Evolutionary conservation across 1,140 invertebrate species (phyloP).

Genomic region (Bathynomus jamesi): DNA sequence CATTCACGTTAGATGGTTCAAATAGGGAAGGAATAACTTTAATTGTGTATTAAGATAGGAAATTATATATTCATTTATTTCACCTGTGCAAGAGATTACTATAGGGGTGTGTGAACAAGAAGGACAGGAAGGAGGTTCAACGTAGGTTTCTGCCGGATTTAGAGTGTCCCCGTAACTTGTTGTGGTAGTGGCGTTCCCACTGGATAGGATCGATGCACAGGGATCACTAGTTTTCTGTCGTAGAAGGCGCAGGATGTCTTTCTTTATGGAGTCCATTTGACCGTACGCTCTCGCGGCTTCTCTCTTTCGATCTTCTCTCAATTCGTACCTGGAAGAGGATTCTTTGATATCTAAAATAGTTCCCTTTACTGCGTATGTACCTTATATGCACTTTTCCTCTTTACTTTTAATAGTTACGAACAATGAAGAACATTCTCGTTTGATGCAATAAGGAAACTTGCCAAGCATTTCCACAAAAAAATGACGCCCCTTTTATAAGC

Average conservation of each 20-base stretch:
- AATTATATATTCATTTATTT: background rate
- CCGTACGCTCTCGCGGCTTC: constrained; percentile 45
- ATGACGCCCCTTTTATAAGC: no score
- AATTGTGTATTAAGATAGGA: background rate
- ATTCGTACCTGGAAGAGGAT: constrained; percentile 46
- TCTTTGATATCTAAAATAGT: no score
- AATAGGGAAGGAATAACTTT: background rate
- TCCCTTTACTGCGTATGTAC: no score
- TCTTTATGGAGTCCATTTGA: constrained; percentile 49
- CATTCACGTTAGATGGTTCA: background rate
- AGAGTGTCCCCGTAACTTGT: background rate
- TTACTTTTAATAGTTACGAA: no score
- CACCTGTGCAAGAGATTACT: background rate
- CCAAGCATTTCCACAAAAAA: no score
- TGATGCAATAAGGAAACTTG: no score
- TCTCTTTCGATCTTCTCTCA: constrained; percentile 50
- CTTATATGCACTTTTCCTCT: no score
- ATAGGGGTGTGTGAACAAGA: background rate
- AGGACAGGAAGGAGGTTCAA: background rate
- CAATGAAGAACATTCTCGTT: no score
- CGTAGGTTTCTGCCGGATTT: background rate
- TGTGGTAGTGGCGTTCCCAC: background rate
- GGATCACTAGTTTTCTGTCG: constrained; percentile 18
- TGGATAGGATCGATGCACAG: background rate
- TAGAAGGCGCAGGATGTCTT: constrained; percentile 44